Evolutionary conservation across 2,113 vertebrate genomes (phyloP).

Genomic region (Gobio gobio): DNA sequence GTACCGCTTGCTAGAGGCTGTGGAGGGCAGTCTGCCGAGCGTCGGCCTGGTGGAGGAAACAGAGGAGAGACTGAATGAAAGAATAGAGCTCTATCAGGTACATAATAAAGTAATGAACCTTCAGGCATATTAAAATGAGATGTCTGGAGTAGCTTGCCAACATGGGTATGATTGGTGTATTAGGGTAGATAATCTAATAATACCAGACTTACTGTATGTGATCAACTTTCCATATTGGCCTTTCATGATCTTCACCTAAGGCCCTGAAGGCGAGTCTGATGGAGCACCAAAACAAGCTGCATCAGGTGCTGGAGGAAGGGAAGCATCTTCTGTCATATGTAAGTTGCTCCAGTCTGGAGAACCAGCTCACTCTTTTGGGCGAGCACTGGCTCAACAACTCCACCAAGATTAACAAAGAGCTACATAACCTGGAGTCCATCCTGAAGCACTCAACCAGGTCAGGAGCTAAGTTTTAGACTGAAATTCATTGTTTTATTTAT

Average conservation of each 20-base stretch:
- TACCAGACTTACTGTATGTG: background rate
- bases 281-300: conserved; percentile 89
- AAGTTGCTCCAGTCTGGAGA: conserved; percentile 87
- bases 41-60: conserved; percentile 91
- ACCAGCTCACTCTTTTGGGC: conserved; percentile 87
- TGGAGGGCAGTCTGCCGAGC: conserved; percentile 85
- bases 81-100: conserved; percentile 90
- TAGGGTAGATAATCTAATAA: background rate
- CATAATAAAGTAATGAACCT: background rate
- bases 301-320: conserved; percentile 90
- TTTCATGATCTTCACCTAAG: conserved; percentile 66
- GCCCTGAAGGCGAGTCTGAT: conserved; percentile 83
- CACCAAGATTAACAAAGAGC: conserved; percentile 88
- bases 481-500: background rate
- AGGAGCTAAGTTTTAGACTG: background rate
- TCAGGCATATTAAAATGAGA: background rate
- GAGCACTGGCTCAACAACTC: conserved; percentile 90
- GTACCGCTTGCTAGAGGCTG: conserved; percentile 70
- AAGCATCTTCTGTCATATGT: conserved; percentile 87
- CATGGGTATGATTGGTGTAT: background rate
- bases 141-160: background rate
- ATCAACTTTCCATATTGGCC: background rate
- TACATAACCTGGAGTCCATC: conserved; percentile 90
- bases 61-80: conserved; percentile 85
- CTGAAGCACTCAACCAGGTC: conserved; percentile 85